Base-by-base conservation (phyloP, 2,888 invertebrate genomes). In the Noctua janthe region DNA sequence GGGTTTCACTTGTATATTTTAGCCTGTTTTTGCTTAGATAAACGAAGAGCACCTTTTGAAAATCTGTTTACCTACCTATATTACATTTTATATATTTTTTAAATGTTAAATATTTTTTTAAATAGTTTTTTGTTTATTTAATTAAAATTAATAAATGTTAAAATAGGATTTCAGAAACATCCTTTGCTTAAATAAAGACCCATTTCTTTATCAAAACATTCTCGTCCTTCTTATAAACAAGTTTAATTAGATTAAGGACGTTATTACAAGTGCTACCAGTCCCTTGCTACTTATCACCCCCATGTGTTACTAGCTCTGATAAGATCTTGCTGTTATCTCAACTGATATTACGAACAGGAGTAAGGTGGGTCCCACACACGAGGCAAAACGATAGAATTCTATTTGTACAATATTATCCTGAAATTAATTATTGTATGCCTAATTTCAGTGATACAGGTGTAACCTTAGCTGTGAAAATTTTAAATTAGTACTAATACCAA, bases 271-370 rank as follows among this genome's bases (percentile, higher is more conserved):
- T 47, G 69, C 47, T 80, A 67, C 71, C 39, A 56, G 84, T 74
- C 17, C 59, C 49, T 62, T 29, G 56, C 49, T 78, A 71, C 66
- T 80, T 76, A 80, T 83, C 64, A 35, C 54, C 43, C 54, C 23
- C 64, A 35, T 54, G 70, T 71, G 80, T 84, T 78, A 71, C 64
- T 17, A 74, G 47, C 35, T 73, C 39, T 74, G 80, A 76, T 87
- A 84, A 85, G 29, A 84, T 87, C 74, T 73, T 67, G 67, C 75
- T 49, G 85, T 85, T 87, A 87, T 85, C 87, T 84, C 13, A 74
- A 84, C 56, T 80, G 81, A 84, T 87, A 74, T 76, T 75, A 69
- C 54, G 54, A 51, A 75, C 78, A 77, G 71, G 87, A 62, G 47
- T 84, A 71, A 78, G 66, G 73, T 23, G 85, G 74, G 49, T 49